These are phyloP conservation scores for Platysteira castanea DNA, from an alignment of 2,113 vertebrate genomes.

Conservation along the genomic window DNA sequence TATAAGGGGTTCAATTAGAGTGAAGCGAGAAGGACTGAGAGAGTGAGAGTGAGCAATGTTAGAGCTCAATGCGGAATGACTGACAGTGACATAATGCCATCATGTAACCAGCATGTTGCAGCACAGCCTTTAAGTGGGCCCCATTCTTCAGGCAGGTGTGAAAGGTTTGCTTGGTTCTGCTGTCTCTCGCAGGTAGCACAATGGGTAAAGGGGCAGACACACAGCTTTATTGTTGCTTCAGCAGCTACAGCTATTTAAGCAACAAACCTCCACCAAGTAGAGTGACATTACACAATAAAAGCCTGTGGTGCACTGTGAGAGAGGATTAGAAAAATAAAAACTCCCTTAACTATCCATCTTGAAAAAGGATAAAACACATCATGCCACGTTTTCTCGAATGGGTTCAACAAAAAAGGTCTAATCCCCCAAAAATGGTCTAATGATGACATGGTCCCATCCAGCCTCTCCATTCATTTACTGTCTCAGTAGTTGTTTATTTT, in stretches of 20 bases:
- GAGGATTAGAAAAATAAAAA: slow-evolving; percentile 23
- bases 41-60: neutral
- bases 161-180: slow-evolving; percentile 13
- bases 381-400: neutral
- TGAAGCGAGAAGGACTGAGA: slow-evolving; percentile 1
- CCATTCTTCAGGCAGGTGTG: slow-evolving; percentile 12
- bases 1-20: slow-evolving; percentile 35
- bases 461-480: neutral
- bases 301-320: neutral
- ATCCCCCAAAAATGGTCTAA: neutral
- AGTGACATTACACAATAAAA: neutral
- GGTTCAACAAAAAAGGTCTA: neutral
- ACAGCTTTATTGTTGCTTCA: neutral
- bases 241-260: slow-evolving; percentile 15
- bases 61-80: neutral
- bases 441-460: neutral
- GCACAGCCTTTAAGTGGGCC: neutral
- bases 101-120: neutral
- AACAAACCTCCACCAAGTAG: neutral
- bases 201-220: neutral
- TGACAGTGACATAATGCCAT: slow-evolving; percentile 35
- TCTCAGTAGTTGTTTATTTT: neutral
- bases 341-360: neutral
- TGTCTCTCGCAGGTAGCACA: slow-evolving; percentile 10
- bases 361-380: neutral